Evolutionary conservation across 1,140 invertebrate genomes (phyloP).

Genomic region (Periplaneta americana): DNA sequence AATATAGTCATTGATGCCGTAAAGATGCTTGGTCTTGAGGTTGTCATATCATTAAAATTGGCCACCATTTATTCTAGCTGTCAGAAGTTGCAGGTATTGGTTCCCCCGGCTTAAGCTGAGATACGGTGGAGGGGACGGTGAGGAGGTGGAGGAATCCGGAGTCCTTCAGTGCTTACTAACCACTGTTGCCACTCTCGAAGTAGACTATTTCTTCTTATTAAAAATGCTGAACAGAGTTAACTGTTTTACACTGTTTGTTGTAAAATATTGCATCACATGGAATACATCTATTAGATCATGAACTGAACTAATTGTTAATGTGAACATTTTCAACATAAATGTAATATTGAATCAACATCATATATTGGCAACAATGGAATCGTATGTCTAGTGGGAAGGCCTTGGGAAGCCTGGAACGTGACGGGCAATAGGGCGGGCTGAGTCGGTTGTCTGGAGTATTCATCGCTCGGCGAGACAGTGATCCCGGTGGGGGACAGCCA

Average conservation of each 20-base stretch:
- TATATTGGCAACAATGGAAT: constrained; percentile 13
- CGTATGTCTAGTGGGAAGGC: constrained; percentile 7
- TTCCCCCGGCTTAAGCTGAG: not conserved
- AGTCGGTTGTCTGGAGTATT: not conserved
- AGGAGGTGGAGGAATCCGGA: constrained; percentile 17
- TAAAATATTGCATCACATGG: not conserved
- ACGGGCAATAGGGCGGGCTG: constrained; percentile 12
- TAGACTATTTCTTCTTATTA: not conserved
- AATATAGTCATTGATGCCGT: constrained; percentile 15
- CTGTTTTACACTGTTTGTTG: not conserved
- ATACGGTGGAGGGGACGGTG: constrained; percentile 10
- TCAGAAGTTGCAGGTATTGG: constrained; percentile 20
- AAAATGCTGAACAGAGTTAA: too few species aligned
- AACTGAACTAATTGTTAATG: too few species aligned
- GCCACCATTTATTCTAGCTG: constrained; percentile 26
- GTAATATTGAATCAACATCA: not conserved
- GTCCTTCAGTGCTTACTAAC: not conserved
- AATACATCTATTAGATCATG: not conserved
- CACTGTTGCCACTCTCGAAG: constrained; percentile 11
- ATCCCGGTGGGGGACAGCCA: not conserved
- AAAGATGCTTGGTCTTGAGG: constrained; percentile 12
- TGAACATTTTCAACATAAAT: too few species aligned
- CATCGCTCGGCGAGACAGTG: not conserved
- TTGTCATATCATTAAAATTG: constrained; percentile 26
- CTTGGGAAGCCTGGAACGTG: constrained; percentile 14